Conservation (phyloP, 35 echinoderm and acorn worm species). For the Strongylocentrotus purpuratus region DNA sequence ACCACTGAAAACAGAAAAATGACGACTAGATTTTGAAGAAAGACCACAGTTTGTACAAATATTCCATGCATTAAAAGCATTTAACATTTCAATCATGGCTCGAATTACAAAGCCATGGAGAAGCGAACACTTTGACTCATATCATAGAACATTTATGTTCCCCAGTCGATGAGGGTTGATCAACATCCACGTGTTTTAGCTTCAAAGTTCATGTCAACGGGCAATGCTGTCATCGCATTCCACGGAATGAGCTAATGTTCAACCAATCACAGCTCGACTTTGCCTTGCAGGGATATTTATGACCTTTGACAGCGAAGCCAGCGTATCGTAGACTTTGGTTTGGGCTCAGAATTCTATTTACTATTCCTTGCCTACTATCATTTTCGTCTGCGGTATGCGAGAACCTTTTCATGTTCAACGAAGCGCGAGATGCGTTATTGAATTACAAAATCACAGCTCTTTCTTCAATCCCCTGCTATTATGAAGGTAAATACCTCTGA, state of each 20-base stretch:
- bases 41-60: no score
- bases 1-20: no score
- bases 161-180: background rate
- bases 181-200: background rate
- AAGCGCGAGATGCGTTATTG: background rate
- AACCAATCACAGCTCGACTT: background rate
- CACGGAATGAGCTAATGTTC: background rate
- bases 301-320: background rate
- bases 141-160: background rate
- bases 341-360: background rate
- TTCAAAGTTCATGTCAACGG: background rate
- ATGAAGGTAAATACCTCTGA: background rate
- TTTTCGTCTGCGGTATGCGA: conserved; percentile 15
- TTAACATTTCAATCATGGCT: no score
- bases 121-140: background rate
- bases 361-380: background rate
- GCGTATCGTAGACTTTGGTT: background rate
- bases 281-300: background rate
- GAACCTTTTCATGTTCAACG: background rate
- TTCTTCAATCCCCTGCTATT: background rate
- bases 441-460: background rate
- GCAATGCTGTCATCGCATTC: background rate
- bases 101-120: no score
- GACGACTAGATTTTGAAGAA: no score
- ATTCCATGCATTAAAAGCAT: no score